Evolutionary conservation across 2,888 invertebrate species (phyloP), one percentile per base, ranked within the genome.

Genomic region (Epistrophe grossulariae): DNA sequence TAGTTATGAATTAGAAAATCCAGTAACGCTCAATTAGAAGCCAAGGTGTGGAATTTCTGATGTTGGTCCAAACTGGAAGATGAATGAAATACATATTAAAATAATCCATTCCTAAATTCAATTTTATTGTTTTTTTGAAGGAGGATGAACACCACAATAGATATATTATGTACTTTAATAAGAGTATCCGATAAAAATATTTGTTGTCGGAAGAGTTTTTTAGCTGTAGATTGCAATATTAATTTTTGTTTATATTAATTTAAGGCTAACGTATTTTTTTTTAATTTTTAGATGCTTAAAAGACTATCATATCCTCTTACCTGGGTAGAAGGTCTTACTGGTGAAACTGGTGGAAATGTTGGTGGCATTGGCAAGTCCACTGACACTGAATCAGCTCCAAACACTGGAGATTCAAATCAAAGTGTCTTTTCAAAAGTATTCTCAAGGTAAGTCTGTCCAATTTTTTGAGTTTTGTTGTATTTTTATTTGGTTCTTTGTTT

Each of bases 391-490:
- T 93, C 93, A 66, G 93, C 93, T 60, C 93, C 93, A 72, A 93
- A 92, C 71, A 93, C 92, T 88, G 94, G 94, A 89, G 95, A 94
- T 91, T 94, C 93, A 89, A 95, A 94, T 92, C 95, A 93, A 92
- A 97, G 97, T 90, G 96, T 97, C 89, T 97, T 97, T 94, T 97
- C 97, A 90, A 97, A 97, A 95, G 97, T 97, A 89, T 97, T 97
- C 93, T 97, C 97, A 92, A 97, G 97, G 97, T 97, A 93, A 93
- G 93, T 85, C 8, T 15, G n/a, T 89, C 80, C 28, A 57, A 57
- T 13, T 57, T 15, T 38, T 8, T 10, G 0, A 28, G 13, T 19
- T 62, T 3, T 38, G 19, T 0, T 24, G 2, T 19, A 0, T 38
- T 62, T 38, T 13, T 6, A 13, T 55, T 13, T 50, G 7, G 43